Conservation (phyloP, 2,797 vertebrate species). For the Euthynnus affinis region DNA sequence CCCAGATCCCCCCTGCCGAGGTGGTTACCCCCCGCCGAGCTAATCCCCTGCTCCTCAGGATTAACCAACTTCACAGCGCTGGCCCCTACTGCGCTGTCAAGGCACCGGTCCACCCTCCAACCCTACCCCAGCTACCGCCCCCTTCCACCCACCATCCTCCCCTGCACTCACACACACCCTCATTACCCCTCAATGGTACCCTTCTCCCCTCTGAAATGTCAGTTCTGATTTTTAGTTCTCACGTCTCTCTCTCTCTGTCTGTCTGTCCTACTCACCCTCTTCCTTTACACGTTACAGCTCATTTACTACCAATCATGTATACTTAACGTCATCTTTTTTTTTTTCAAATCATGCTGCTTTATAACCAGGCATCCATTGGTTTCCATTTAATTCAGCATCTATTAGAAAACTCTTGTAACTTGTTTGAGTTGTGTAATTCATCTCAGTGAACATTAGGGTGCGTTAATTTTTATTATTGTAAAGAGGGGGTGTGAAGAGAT, state of each 20-base stretch:
- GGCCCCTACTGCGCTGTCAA: conserved; percentile 80
- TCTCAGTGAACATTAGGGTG: background rate
- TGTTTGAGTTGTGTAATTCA: conserved; percentile 12
- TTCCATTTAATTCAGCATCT: conserved; percentile 9
- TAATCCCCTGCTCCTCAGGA: conserved; percentile 84
- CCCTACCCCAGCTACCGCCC: conserved; percentile 10
- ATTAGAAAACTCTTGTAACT: background rate
- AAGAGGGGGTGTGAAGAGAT: background rate
- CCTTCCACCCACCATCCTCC: conserved; percentile 15
- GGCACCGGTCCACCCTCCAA: conserved; percentile 50
- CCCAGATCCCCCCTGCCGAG: conserved; percentile 67
- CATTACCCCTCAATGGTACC: conserved; percentile 17
- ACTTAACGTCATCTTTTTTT: background rate
- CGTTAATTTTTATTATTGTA: background rate
- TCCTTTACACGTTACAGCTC: background rate
- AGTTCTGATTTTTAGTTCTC: conserved; percentile 38
- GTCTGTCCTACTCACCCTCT: background rate
- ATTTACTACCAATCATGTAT: conserved; percentile 12
- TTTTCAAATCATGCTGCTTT: background rate
- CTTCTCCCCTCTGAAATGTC: conserved; percentile 20
- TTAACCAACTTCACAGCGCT: conserved; percentile 83
- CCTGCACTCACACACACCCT: conserved; percentile 22
- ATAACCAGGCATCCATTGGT: background rate
- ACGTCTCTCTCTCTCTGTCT: conserved; percentile 15
- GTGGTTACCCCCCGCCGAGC: conserved; percentile 71